Evolutionary conservation across 2,113 vertebrate species (phyloP).

Genomic region (Casuarius casuarius): DNA sequence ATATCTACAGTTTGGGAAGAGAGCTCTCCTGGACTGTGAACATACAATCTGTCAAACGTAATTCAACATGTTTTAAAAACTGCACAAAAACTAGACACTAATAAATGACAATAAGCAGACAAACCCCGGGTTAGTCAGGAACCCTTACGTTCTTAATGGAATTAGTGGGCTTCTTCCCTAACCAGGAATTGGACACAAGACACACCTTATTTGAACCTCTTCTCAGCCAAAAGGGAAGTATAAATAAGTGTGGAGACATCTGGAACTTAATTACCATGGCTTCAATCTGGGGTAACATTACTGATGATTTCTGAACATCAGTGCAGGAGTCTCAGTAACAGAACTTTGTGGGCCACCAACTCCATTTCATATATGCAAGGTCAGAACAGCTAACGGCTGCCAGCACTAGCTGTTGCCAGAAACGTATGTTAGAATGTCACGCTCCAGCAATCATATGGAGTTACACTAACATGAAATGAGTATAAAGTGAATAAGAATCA

Average conservation of each 20-base stretch:
- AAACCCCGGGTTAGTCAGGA: neutral
- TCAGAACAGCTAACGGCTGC: neutral
- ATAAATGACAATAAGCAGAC: neutral
- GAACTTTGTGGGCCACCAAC: neutral
- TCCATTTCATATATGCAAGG: neutral
- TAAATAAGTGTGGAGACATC: neutral
- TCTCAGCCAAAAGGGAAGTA: neutral
- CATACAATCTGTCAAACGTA: neutral
- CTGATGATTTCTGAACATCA: neutral
- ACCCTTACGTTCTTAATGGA: neutral
- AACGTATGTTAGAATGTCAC: neutral
- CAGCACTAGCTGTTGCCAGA: neutral
- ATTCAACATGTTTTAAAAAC: neutral
- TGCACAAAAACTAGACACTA: neutral
- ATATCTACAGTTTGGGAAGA: neutral
- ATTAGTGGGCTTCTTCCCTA: neutral
- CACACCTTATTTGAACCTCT: neutral
- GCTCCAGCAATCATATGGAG: neutral
- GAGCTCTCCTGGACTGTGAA: neutral
- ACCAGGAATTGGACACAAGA: neutral
- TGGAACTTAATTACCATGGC: neutral
- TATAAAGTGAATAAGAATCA: neutral
- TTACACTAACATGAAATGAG: neutral
- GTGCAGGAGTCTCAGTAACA: neutral
- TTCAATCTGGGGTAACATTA: neutral